Conservation (phyloP, 2,888 invertebrate species). For the Xanthostigma xanthostigma region DNA sequence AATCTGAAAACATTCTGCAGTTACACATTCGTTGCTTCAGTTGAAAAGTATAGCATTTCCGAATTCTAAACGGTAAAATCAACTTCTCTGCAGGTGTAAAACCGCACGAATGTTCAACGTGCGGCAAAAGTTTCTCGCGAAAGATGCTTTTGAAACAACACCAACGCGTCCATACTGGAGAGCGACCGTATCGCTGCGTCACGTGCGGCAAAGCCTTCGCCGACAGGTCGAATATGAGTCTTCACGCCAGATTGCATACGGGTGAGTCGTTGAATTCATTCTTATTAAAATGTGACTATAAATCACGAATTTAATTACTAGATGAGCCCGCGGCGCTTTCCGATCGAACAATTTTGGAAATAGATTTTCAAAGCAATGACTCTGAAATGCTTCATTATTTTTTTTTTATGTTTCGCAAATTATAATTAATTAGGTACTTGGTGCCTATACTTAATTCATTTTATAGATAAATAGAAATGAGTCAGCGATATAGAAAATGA, state of each 20-base stretch:
- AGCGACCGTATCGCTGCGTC: constrained; percentile 64
- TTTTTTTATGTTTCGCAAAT: no score
- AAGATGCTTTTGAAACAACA: constrained; percentile 77
- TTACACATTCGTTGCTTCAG: background rate
- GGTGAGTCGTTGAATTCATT: constrained; percentile 25
- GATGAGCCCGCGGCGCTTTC: background rate
- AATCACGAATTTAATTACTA: background rate
- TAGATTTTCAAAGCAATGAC: no score
- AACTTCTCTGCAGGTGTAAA: constrained; percentile 44
- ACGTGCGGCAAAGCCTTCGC: constrained; percentile 73
- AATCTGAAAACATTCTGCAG: background rate
- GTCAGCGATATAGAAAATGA: no score
- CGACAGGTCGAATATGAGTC: constrained; percentile 71
- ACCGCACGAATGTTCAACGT: constrained; percentile 60
- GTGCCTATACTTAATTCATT: no score
- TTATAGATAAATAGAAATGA: no score
- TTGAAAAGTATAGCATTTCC: background rate
- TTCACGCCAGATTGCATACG: constrained; percentile 65
- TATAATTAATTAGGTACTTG: no score
- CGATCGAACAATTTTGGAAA: no score
- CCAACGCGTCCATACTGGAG: constrained; percentile 67
- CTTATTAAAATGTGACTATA: background rate
- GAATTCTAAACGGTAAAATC: background rate
- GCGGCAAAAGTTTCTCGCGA: constrained; percentile 68
- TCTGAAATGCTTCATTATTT: no score